A percentile compares a stretch with the other conserved stretches of the same genome.
phyloP scores from a whole-genome alignment of 2,888 invertebrate species.

The Troides aeacus region DNA sequence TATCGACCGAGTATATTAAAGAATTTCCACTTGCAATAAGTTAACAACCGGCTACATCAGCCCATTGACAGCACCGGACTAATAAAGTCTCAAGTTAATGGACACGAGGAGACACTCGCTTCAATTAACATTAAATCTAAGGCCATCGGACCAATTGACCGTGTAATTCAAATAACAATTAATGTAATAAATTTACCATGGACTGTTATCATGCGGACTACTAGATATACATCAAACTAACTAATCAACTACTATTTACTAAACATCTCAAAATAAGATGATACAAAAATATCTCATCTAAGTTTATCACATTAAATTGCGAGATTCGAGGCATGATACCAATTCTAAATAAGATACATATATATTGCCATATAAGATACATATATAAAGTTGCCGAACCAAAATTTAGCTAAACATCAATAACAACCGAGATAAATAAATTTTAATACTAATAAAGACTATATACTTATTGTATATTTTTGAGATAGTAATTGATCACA shows the following conservation, averaged over 20 bases:
- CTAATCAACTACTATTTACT: conserved; percentile 3
- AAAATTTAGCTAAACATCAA: too few relatives aligned
- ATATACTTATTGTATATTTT: neutral
- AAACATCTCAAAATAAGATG: conserved; percentile 26
- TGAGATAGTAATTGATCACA: too few relatives aligned
- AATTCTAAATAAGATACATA: neutral
- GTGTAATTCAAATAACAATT: too few relatives aligned
- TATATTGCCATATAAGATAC: too few relatives aligned
- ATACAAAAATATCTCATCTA: conserved; percentile 34
- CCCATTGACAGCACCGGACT: neutral
- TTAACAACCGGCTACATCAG: neutral
- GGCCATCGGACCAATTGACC: neutral
- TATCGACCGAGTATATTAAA: conserved; percentile 5
- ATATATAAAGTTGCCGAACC: neutral
- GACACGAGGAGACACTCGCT: neutral
- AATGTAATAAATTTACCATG: too few relatives aligned
- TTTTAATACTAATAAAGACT: neutral
- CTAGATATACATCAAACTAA: neutral
- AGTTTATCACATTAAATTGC: conserved; percentile 36
- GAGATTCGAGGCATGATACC: conserved; percentile 32
- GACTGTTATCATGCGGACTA: too few relatives aligned
- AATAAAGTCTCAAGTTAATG: conserved; percentile 6
- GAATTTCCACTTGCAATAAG: neutral
- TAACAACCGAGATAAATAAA: too few relatives aligned
- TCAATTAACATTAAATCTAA: neutral